Conservation (phyloP, 2,113 vertebrate genomes). For the Bambusicola thoracicus region DNA sequence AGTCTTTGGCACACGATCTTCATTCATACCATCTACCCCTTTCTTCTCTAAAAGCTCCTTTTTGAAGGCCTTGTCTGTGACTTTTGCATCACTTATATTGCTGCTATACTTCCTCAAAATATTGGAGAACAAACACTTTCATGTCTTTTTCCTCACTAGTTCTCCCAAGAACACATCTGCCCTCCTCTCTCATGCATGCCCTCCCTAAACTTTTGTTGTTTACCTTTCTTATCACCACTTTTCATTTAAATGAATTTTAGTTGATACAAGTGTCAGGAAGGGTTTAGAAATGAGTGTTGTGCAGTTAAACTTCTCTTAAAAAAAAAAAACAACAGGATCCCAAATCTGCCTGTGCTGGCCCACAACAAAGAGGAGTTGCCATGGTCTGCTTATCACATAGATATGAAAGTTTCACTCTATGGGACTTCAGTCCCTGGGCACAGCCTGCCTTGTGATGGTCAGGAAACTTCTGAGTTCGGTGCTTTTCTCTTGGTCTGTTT, state of each 20-base stretch:
- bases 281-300: not conserved
- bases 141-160: not conserved
- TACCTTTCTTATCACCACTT: not conserved
- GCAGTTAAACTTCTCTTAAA: not conserved
- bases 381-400: not conserved
- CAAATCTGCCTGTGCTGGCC: not conserved
- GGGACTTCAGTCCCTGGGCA: no score
- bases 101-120: not conserved
- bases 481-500: no score
- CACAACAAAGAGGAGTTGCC: not conserved
- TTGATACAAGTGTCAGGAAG: not conserved
- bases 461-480: not conserved
- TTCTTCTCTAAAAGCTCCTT: not conserved
- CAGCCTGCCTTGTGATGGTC: not conserved
- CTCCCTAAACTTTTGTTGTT: not conserved
- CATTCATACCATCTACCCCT: not conserved
- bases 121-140: not conserved
- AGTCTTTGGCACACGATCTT: not conserved
- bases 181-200: not conserved
- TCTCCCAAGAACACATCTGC: not conserved
- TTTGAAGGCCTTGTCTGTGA: not conserved
- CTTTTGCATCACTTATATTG: not conserved
- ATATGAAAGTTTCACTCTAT: not conserved
- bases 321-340: not conserved
- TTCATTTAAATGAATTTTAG: not conserved